These are phyloP conservation scores for Mastomys natalensis DNA, from an alignment of 2,113 vertebrate genomes.

Conservation along the genomic window DNA sequence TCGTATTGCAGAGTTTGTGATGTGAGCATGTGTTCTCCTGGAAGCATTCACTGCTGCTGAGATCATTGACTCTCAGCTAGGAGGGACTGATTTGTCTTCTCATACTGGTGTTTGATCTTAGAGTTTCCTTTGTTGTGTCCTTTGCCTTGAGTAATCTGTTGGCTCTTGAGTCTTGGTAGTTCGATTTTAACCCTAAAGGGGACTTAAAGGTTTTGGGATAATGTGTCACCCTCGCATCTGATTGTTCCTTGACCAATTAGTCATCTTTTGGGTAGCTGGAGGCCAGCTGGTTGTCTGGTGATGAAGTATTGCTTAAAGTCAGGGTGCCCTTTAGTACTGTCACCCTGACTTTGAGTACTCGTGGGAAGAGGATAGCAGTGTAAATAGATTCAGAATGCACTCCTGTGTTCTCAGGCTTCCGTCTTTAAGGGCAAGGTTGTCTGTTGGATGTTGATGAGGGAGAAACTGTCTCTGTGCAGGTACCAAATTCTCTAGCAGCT, in stretches of 20 bases:
- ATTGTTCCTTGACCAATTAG: neutral
- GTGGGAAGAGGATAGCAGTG: neutral
- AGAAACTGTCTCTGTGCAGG: neutral
- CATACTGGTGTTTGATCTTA: slow-evolving; percentile 22
- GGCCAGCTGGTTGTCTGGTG: neutral
- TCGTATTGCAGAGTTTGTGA: slow-evolving; percentile 48
- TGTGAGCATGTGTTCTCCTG: neutral
- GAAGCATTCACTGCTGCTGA: neutral
- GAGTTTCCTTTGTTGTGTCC: neutral
- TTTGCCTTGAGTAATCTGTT: slow-evolving; percentile 49
- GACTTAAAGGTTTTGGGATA: neutral
- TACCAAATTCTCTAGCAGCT: neutral
- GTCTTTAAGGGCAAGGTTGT: neutral
- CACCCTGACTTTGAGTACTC: neutral
- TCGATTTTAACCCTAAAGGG: slow-evolving; percentile 26
- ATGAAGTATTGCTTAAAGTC: neutral
- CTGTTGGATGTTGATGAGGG: neutral
- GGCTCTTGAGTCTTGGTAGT: slow-evolving; percentile 45
- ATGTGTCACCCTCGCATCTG: neutral
- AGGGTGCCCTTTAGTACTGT: neutral
- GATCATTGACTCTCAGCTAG: neutral
- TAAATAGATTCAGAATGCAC: neutral
- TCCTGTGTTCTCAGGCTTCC: neutral
- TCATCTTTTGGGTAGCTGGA: neutral
- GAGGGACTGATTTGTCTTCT: neutral